Conservation (phyloP, 2,113 vertebrate species). For the Meleagris gallopavo region DNA sequence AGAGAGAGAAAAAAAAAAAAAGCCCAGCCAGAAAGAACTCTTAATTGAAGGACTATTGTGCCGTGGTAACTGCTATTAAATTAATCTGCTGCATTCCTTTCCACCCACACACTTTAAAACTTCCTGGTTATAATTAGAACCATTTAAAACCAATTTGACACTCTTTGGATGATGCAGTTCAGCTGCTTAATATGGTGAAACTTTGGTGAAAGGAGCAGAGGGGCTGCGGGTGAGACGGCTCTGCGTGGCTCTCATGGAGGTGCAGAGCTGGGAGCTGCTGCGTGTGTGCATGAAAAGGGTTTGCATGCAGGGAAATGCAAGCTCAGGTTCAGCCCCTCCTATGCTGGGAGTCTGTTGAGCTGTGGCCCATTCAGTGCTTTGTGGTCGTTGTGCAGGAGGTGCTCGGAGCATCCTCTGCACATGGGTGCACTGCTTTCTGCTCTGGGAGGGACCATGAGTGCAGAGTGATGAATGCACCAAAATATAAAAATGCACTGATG, state of each 20-base stretch:
- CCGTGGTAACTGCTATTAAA: constrained; percentile 73
- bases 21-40: constrained; percentile 36
- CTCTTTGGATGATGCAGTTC: constrained; percentile 53
- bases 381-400: fast-evolving
- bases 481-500: fast-evolving
- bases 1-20: not conserved
- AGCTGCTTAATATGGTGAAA: constrained; percentile 61
- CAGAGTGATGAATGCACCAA: not conserved
- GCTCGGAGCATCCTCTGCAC: not conserved
- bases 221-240: constrained; percentile 43
- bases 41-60: constrained; percentile 77
- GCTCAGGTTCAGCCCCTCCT: fast-evolving
- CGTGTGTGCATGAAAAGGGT: fast-evolving
- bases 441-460: not conserved
- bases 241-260: not conserved
- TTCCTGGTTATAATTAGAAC: constrained; percentile 80
- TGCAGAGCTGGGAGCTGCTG: not conserved
- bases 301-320: not conserved
- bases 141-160: constrained; percentile 72
- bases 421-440: too few species aligned
- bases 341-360: fast-evolving
- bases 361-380: fast-evolving
- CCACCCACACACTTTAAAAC: constrained; percentile 74
- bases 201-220: constrained; percentile 35
- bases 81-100: constrained; percentile 79